These are phyloP conservation scores for Epinephelus cyanopodus DNA, from an alignment of 2,113 vertebrate genomes.

Conservation along the genomic window DNA sequence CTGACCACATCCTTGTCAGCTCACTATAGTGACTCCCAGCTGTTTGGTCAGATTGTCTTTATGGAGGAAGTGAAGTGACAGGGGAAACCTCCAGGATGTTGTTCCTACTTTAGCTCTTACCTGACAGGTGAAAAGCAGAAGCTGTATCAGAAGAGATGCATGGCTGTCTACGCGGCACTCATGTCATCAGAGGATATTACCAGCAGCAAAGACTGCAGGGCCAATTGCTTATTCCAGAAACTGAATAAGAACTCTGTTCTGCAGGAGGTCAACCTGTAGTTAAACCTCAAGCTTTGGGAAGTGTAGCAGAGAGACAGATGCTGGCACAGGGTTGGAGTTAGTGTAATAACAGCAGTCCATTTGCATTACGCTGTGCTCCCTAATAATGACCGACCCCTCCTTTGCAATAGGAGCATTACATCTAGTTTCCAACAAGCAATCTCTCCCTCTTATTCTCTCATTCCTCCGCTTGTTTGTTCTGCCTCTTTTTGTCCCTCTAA, in stretches of 20 bases:
- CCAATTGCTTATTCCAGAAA: background rate
- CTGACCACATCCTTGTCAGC: background rate
- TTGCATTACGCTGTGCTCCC: conserved; percentile 20
- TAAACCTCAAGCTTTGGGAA: background rate
- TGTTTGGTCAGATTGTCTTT: background rate
- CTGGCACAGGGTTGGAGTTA: background rate
- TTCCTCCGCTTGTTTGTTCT: background rate
- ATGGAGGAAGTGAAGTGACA: background rate
- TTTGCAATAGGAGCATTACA: conserved; percentile 33
- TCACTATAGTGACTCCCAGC: background rate
- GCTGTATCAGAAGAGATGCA: background rate
- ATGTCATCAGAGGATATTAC: background rate
- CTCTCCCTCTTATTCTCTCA: background rate
- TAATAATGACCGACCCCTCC: conserved; percentile 28
- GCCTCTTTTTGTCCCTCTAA: conserved; percentile 50
- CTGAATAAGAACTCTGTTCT: background rate
- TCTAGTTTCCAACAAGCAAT: conserved; percentile 20
- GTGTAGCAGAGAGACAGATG: background rate
- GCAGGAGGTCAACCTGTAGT: background rate
- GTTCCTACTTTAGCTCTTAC: background rate
- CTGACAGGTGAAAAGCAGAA: background rate
- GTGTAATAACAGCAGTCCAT: background rate
- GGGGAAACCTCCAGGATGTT: background rate
- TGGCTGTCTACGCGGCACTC: background rate
- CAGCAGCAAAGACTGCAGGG: background rate